These are phyloP conservation scores for Calcarius ornatus DNA, from an alignment of 2,113 vertebrate genomes.

Conservation along the genomic window DNA sequence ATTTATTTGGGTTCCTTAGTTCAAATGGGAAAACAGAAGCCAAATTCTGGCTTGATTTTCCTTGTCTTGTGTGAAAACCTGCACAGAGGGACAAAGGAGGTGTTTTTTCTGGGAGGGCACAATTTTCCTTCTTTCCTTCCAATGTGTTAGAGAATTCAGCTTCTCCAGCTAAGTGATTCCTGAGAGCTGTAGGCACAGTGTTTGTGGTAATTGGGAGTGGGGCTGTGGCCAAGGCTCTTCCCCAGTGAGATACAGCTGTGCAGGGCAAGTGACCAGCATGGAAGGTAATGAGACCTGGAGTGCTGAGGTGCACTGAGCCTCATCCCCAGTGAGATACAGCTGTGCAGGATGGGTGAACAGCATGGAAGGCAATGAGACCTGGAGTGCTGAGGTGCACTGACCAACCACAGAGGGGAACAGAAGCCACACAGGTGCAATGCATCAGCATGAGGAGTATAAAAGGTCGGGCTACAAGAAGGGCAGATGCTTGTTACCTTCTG, in stretches of 20 bases:
- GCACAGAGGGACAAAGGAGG: neutral
- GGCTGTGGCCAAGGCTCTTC: neutral
- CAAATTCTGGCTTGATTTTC: neutral
- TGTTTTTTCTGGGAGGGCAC: neutral
- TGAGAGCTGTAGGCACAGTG: neutral
- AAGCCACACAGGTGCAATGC: neutral
- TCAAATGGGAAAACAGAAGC: neutral
- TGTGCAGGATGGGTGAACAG: neutral
- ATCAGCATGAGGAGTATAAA: neutral
- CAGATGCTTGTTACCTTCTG: neutral
- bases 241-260: neutral
- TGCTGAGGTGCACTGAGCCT: neutral
- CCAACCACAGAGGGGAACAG: neutral
- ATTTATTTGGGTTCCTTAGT: slow-evolving; percentile 46
- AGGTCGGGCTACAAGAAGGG: neutral
- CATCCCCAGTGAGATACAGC: neutral
- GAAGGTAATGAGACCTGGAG: too few species aligned
- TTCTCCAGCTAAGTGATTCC: neutral
- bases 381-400: neutral
- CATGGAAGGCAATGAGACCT: neutral
- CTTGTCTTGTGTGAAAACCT: neutral
- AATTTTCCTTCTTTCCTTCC: neutral
- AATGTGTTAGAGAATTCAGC: neutral
- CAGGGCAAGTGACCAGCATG: neutral
- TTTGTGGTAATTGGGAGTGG: neutral